Conservation (phyloP, 1,140 invertebrate genomes). For the Stegodyphus mimosarum region DNA sequence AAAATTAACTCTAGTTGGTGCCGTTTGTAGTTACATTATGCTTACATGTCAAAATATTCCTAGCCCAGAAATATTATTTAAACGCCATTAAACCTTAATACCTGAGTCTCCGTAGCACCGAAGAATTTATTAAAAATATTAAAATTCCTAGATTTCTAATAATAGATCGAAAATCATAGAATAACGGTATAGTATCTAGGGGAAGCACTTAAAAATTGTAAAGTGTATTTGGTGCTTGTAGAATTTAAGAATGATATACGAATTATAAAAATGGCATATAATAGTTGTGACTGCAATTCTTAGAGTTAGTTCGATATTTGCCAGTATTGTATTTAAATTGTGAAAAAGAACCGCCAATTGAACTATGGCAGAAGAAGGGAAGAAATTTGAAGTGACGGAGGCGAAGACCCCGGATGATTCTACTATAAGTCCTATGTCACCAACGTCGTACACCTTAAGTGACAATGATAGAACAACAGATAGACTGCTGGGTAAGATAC, state of each 20-base stretch:
- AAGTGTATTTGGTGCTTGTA: not conserved
- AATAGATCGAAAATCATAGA: too few relatives aligned
- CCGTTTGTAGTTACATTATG: too few relatives aligned
- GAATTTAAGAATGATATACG: not conserved
- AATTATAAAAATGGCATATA: not conserved
- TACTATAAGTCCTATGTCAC: slow-evolving; percentile 44
- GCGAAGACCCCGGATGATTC: slow-evolving; percentile 52
- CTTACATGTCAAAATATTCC: too few relatives aligned
- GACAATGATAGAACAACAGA: slow-evolving; percentile 58
- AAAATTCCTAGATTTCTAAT: too few relatives aligned
- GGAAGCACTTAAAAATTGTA: not conserved
- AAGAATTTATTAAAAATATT: too few relatives aligned
- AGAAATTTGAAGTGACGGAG: slow-evolving; percentile 53
- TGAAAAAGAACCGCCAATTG: not conserved
- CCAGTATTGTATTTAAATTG: not conserved
- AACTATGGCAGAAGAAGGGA: slow-evolving; percentile 34
- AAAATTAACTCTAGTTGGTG: too few relatives aligned
- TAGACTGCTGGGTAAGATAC: slow-evolving; percentile 29
- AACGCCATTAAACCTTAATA: too few relatives aligned
- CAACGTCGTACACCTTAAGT: slow-evolving; percentile 45
- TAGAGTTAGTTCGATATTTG: not conserved
- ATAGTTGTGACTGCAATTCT: not conserved
- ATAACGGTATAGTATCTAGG: not conserved
- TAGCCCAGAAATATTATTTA: too few relatives aligned
- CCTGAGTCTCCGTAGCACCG: too few relatives aligned